These are phyloP conservation scores for Silvanus unidentatus DNA, from an alignment of 2,888 invertebrate species.

Conservation along the genomic window DNA sequence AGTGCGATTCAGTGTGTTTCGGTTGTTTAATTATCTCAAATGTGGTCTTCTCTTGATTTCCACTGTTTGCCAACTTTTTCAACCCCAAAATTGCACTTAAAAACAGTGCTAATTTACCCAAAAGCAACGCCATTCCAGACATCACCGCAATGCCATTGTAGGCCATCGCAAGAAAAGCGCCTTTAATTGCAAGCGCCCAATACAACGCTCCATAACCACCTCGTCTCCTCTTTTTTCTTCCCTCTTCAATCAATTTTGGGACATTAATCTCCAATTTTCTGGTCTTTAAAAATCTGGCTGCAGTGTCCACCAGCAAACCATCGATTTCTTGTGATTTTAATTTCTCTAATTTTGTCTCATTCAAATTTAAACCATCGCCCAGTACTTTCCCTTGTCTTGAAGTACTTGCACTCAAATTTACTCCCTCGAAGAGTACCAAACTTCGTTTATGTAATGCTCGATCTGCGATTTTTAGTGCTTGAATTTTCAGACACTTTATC, in stretches of 20 bases:
- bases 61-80: conserved; percentile 66
- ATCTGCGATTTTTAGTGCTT: conserved; percentile 60
- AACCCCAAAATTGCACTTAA: conserved; percentile 73
- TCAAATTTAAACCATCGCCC: conserved; percentile 17
- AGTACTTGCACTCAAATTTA: conserved; percentile 51
- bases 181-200: conserved; percentile 65
- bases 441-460: conserved; percentile 58
- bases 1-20: conserved; percentile 71
- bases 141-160: conserved; percentile 68
- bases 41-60: conserved; percentile 70
- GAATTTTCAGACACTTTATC: conserved; percentile 65
- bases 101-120: conserved; percentile 78
- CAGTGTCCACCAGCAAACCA: conserved; percentile 52
- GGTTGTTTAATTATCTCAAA: conserved; percentile 83
- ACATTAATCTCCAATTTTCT: conserved; percentile 48
- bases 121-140: conserved; percentile 73
- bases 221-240: conserved; percentile 36
- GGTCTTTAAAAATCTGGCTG: conserved; percentile 55
- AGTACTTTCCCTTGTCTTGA: conserved; percentile 22
- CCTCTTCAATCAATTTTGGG: conserved; percentile 47
- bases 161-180: conserved; percentile 66
- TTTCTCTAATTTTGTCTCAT: conserved; percentile 52
- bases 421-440: conserved; percentile 58
- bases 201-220: conserved; percentile 52
- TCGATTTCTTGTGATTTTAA: conserved; percentile 58